Base-by-base conservation (phyloP, 2,113 vertebrate genomes). In the Colossoma macropomum region DNA sequence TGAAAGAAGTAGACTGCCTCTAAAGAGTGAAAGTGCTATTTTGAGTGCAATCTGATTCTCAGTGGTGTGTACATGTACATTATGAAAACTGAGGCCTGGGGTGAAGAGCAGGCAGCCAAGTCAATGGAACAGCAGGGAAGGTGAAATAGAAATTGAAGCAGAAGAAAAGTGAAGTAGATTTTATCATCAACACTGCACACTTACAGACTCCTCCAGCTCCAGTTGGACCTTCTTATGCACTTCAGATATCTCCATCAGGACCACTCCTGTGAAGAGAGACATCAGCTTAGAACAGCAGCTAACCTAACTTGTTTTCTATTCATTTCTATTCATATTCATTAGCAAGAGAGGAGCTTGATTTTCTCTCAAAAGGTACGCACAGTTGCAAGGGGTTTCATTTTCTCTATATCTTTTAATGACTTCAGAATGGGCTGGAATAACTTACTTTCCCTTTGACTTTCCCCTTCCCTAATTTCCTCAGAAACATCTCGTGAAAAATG, bases 241-340 rank as follows among this genome's bases (percentile, higher is more conserved):
- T 68, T 93, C 97, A 15, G 97, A 95, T 76, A 99, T 98, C 87
- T 99, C 97, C 91, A 96, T 92, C 50, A 99, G 94, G 85, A 99
- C 97, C 56, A 94, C 93, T 52, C 98, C 98, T 99, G 89, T 77
- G 77, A 86, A 88, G 50, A 87, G 72, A 82, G 41, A 91, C 28
- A 87, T 21, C 30, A 79, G 41, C 15, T 66, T 54, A 70, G 68
- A 27, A 38, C 15, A 5, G 30, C 28, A 30, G 41, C 32, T 75
- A 28, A 65, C 28, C 19, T 12, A 13, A 34, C n/a, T 70, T 54
- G n/a, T n/a, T n/a, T 16, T n/a, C 23, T 13, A 27, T 27, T 4
- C n/a, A n/a, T n/a, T n/a, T n/a, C n/a, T n/a, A n/a, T n/a, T n/a
- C n/a, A n/a, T n/a, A n/a, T n/a, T n/a, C n/a, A n/a, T n/a, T n/a